A percentile compares a stretch with the other conserved stretches of the same genome.
Evolutionary conservation across 2,888 invertebrate species (phyloP).

Genomic region (Cryptus viduatorius): DNA sequence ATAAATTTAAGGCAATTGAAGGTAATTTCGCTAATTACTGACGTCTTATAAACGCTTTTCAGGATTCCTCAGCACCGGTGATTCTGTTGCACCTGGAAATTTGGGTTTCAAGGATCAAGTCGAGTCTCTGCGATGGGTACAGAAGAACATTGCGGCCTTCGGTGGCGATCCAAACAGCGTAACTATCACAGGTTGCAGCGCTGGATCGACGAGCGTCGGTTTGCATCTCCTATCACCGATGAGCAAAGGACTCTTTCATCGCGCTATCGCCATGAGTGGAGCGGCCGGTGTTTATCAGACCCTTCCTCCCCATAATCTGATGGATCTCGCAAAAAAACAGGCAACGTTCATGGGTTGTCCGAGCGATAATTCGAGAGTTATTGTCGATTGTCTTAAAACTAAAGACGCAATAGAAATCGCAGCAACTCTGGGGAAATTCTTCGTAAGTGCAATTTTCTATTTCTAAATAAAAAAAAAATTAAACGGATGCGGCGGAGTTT

Average conservation of each 20-base stretch:
- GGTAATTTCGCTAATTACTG: not conserved
- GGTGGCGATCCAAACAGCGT: constrained; percentile 89
- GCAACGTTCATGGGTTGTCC: constrained; percentile 88
- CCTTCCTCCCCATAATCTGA: constrained; percentile 86
- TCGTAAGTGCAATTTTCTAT: constrained; percentile 72
- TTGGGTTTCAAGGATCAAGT: constrained; percentile 91
- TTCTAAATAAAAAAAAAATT: not conserved
- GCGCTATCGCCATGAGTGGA: constrained; percentile 90
- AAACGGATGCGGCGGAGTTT: no score
- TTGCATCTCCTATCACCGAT: constrained; percentile 87
- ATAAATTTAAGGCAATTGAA: not conserved
- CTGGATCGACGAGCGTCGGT: constrained; percentile 84
- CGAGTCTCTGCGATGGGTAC: constrained; percentile 88
- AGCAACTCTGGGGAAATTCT: constrained; percentile 65
- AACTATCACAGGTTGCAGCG: constrained; percentile 88
- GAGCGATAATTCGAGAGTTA: constrained; percentile 85
- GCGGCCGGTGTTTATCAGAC: constrained; percentile 86
- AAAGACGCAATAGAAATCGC: constrained; percentile 78
- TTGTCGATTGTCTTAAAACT: constrained; percentile 88
- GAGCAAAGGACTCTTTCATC: constrained; percentile 89
- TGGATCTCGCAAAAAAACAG: constrained; percentile 87
- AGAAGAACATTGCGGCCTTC: constrained; percentile 88
- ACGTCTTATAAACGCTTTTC: constrained; percentile 50
- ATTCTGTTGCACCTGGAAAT: constrained; percentile 89
- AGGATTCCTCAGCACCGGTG: constrained; percentile 89